phyloP scores from a whole-genome alignment of 2,113 vertebrate species.

The Canis aureus region DNA sequence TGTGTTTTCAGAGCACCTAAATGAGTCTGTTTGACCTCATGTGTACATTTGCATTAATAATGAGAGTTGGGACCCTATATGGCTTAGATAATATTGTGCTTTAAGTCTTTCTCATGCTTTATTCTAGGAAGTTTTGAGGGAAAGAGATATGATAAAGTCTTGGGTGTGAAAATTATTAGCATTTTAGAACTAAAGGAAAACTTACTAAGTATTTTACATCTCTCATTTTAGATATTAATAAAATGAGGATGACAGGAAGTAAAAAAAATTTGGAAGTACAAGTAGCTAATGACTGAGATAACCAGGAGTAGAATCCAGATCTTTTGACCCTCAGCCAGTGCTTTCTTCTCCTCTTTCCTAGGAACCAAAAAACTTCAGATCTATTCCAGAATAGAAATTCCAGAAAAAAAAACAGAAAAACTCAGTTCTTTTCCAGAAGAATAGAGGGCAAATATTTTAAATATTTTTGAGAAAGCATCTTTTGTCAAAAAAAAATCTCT shows the following conservation, averaged over 20 bases:
- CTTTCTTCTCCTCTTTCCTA: neutral
- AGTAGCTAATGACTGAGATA: neutral
- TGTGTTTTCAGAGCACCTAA: conserved; percentile 19
- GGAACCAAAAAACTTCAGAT: neutral
- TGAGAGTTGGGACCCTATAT: neutral
- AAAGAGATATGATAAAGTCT: neutral
- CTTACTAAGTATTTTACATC: conserved; percentile 26
- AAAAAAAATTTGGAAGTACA: neutral
- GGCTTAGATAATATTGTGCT: neutral
- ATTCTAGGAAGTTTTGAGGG: neutral
- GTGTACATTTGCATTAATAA: conserved; percentile 9
- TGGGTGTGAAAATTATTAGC: conserved; percentile 36
- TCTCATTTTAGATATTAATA: conserved; percentile 33
- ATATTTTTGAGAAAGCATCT: conserved; percentile 44
- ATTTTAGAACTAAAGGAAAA: conserved; percentile 31
- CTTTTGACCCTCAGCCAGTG: neutral
- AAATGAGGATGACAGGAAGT: conserved; percentile 9
- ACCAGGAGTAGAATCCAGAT: neutral
- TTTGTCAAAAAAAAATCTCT: conserved; percentile 27
- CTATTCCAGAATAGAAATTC: neutral
- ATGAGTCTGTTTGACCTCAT: neutral
- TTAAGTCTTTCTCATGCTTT: neutral
- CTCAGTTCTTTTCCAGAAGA: neutral
- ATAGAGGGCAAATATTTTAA: conserved; percentile 1
- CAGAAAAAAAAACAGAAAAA: neutral